A percentile compares a stretch with the other conserved stretches of the same genome.
Evolutionary conservation across 1,140 invertebrate species (phyloP).

Genomic region (Dreissena rostriformis): DNA sequence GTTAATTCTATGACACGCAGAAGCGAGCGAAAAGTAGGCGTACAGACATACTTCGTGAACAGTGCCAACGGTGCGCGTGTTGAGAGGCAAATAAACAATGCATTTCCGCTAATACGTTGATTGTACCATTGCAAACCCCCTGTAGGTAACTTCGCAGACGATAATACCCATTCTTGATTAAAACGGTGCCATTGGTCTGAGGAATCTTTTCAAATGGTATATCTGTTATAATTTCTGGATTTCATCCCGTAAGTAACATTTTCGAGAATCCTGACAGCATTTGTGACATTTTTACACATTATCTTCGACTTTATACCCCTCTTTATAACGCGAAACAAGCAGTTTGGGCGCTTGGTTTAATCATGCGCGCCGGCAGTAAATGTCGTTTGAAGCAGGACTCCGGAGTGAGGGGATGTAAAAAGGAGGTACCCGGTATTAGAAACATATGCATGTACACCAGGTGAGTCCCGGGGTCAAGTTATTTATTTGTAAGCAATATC

Average conservation of each 20-base stretch:
- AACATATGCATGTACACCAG: conserved; percentile 26
- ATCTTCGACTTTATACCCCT: conserved; percentile 36
- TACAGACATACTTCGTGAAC: conserved; percentile 7
- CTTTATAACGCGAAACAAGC: conserved; percentile 52
- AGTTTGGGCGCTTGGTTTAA: conserved; percentile 36
- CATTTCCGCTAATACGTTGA: conserved; percentile 46
- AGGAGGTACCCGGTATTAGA: conserved; percentile 29
- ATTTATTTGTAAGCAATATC: too few relatives aligned
- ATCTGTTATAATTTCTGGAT: conserved; percentile 28
- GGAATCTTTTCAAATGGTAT: conserved; percentile 49
- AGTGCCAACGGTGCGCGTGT: not conserved
- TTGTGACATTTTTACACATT: conserved; percentile 58
- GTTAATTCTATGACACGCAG: conserved; percentile 48
- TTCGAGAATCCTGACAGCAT: conserved; percentile 37
- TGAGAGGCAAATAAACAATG: conserved; percentile 29
- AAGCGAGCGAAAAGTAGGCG: conserved; percentile 48
- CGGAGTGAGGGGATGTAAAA: conserved; percentile 19
- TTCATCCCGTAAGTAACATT: conserved; percentile 42
- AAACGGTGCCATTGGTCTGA: conserved; percentile 43
- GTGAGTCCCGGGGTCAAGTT: too few relatives aligned
- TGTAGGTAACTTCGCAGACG: conserved; percentile 31
- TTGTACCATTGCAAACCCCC: conserved; percentile 39
- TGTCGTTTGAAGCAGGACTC: not conserved
- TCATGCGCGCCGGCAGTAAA: conserved; percentile 43
- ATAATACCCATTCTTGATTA: conserved; percentile 41